These are phyloP conservation scores for Stylophora pistillata DNA, from an alignment of 64 coral and sea anemone species.

Conservation along the genomic window DNA sequence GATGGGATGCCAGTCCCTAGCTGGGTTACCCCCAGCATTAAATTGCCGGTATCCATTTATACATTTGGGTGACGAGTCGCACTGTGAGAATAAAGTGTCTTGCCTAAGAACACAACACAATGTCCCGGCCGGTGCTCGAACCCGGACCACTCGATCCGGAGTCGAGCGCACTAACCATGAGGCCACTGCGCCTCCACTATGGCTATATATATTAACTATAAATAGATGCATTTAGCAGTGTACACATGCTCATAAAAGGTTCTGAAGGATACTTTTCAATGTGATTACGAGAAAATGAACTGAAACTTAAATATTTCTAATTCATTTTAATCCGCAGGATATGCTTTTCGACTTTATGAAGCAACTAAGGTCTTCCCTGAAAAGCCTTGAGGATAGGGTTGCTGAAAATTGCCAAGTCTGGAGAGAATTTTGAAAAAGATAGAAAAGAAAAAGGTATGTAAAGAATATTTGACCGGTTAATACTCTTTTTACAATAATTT, in stretches of 20 bases:
- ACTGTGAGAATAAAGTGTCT: too few species aligned
- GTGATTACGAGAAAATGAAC: neutral
- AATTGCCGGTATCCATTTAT: too few species aligned
- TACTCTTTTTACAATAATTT: neutral
- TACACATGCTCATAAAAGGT: neutral
- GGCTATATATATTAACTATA: too few species aligned
- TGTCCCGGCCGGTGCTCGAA: too few species aligned
- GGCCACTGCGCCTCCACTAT: too few species aligned
- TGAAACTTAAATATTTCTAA: neutral
- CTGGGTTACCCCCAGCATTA: too few species aligned
- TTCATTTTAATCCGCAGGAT: slow-evolving; percentile 2
- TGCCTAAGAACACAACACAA: too few species aligned
- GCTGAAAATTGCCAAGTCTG: neutral
- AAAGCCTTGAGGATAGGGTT: neutral
- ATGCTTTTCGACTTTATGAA: slow-evolving; percentile 21
- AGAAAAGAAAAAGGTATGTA: slow-evolving; percentile 2
- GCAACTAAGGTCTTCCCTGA: slow-evolving; percentile 15
- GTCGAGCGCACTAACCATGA: too few species aligned
- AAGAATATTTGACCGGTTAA: neutral
- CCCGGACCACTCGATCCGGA: too few species aligned
- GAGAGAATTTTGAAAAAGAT: slow-evolving; percentile 18
- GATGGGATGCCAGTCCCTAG: too few species aligned
- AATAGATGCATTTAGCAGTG: neutral
- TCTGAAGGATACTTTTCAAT: neutral
- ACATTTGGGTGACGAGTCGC: too few species aligned